phyloP scores from a whole-genome alignment of 2,888 invertebrate species.

The Pomacea canaliculata region DNA sequence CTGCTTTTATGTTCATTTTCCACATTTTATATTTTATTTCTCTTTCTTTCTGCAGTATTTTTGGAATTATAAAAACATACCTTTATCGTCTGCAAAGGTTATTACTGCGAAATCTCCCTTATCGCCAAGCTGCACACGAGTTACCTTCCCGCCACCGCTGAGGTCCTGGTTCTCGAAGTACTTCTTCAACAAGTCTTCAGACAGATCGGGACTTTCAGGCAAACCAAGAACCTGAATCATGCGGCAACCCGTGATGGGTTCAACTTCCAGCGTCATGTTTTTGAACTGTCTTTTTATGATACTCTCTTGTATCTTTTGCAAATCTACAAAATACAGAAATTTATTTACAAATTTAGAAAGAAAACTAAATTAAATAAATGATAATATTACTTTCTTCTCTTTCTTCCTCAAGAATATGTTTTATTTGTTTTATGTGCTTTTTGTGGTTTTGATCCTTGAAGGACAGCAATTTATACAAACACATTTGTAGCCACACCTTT shows the following conservation, averaged over 20 bases:
- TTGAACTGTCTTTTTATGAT: constrained; percentile 1
- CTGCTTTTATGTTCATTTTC: too few species aligned
- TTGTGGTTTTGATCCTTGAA: too few species aligned
- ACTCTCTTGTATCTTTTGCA: background rate
- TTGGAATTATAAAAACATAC: background rate
- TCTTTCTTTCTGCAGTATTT: too few species aligned
- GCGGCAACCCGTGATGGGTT: constrained; percentile 1
- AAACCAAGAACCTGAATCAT: constrained; percentile 3
- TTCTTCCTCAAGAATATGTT: too few species aligned
- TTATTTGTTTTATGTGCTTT: too few species aligned
- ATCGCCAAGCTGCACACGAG: background rate
- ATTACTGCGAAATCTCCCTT: constrained; percentile 1
- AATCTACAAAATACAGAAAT: background rate
- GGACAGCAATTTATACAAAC: too few species aligned
- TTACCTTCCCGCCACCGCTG: constrained; percentile 12
- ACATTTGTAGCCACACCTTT: too few species aligned
- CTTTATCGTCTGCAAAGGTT: constrained; percentile 9
- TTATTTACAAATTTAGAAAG: too few species aligned
- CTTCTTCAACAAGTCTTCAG: constrained; percentile 10
- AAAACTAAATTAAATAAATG: too few species aligned
- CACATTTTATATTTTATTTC: too few species aligned
- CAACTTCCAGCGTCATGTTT: background rate
- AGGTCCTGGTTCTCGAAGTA: constrained; percentile 13
- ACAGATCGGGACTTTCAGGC: background rate
- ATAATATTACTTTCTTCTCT: too few species aligned